Base-by-base conservation (phyloP, 2,888 invertebrate species). In the Ptilodon capucinus region DNA sequence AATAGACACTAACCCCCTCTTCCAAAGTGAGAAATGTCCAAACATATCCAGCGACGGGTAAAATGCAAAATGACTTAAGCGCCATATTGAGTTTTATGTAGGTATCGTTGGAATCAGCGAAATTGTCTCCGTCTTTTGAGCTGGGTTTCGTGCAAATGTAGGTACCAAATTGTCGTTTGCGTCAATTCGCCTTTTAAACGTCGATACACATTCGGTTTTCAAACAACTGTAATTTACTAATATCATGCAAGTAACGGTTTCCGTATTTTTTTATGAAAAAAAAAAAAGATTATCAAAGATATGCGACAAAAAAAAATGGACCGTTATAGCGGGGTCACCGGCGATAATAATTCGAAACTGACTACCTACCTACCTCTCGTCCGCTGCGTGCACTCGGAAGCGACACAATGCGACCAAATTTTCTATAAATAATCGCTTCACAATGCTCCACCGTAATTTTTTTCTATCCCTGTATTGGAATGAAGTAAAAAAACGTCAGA, bases 371-470 rank as follows among this genome's bases (percentile, higher is more conserved):
- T 65, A 64, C 49, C 52, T 66, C 64, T 65, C 64, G 69, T 73
- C 65, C 74, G 64, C 71, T 74, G 65, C 71, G 71, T 79, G 70
- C 79, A 71, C 75, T 83, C 81, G 78, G 81, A 83, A 81, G 78
- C 78, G 73, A 74, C 78, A 89, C 87, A 89, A 90, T 86, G 85
- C 78, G 75, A 71, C 83, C 79, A 84, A 89, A 86, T 87, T 87
- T 86, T 89, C 86, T 89, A 90, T 87, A 89, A 90, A 89, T 90
- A 89, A 88, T 88, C 87, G 84, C 75, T 75, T 82, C 74, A 90
- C 89, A 89, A 89, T 86, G 78, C 79, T 68, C 71, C 70, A 68
- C 69, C 74, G 89, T 87, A 87, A 88, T 86, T 88, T 88, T 84
- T n/a, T 88, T 87, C 86, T 86, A 81, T 82, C 86, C 86, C 81